A percentile compares a stretch with the other conserved stretches of the same genome.
Conservation (phyloP, 2,113 vertebrate species). For the Sinocyclocheilus grahami region DNA sequence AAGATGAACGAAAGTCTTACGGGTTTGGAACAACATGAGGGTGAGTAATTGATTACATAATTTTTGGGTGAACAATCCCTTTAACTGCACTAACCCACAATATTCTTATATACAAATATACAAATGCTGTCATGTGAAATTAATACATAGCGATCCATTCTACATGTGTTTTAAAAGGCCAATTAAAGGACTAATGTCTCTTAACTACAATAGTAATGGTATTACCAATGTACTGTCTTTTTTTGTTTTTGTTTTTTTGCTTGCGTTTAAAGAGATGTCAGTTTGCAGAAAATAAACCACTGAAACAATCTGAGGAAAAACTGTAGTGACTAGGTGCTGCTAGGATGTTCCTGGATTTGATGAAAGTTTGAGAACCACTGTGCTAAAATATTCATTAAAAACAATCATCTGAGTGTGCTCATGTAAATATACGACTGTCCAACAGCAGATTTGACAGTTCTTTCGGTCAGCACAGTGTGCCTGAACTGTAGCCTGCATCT, state of each 20-base stretch:
- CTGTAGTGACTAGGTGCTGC: background rate
- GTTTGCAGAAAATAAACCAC: background rate
- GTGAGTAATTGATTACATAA: no score
- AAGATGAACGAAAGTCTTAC: no score
- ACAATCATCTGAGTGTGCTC: background rate
- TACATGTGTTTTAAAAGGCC: background rate
- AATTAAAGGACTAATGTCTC: background rate
- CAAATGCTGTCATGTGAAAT: background rate
- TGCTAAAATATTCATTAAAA: background rate
- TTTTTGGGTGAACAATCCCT: no score
- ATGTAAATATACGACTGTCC: background rate
- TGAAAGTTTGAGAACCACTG: background rate
- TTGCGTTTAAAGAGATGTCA: no score
- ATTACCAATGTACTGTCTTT: background rate
- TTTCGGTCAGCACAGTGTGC: background rate
- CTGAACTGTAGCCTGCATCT: conserved; percentile 23
- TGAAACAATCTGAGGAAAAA: background rate
- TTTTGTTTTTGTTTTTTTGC: no score
- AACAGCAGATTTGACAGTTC: background rate
- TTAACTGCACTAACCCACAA: background rate
- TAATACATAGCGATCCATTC: background rate
- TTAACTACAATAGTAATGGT: background rate
- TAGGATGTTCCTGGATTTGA: background rate
- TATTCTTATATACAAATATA: background rate
- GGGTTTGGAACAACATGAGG: no score